A percentile compares a stretch with the other conserved stretches of the same genome.
These are phyloP conservation scores for Phortica magna DNA, from an alignment of 2,888 invertebrate genomes.

Conservation along the genomic window DNA sequence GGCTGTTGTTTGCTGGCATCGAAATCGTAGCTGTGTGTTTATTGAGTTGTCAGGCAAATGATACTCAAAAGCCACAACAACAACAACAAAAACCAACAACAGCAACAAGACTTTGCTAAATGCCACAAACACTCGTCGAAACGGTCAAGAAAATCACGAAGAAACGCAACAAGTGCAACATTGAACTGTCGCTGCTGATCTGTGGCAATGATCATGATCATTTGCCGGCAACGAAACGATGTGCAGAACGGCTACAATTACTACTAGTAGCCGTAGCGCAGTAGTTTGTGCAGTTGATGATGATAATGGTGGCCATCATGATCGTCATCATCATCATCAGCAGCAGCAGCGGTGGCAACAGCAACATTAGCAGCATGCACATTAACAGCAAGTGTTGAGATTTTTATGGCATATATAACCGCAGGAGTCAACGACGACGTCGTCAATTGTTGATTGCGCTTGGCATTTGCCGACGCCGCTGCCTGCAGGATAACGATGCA, in stretches of 20 bases:
- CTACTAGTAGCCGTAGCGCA: slow-evolving; percentile 10
- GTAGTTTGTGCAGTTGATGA: background rate
- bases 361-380: background rate
- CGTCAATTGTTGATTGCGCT: slow-evolving; percentile 5
- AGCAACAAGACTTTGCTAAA: background rate
- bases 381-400: slow-evolving; percentile 17
- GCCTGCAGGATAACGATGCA: slow-evolving; percentile 29
- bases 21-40: slow-evolving; percentile 5
- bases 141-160: slow-evolving; percentile 30
- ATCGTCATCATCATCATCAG: background rate
- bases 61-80: slow-evolving; percentile 23
- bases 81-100: background rate
- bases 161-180: slow-evolving; percentile 27
- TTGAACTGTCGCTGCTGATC: slow-evolving; percentile 8
- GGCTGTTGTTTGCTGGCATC: background rate
- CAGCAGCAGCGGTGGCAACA: background rate
- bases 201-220: background rate
- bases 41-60: slow-evolving; percentile 35
- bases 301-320: background rate
- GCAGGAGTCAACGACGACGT: slow-evolving; percentile 1
- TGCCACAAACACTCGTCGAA: slow-evolving; percentile 18
- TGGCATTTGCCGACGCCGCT: background rate
- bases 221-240: background rate
- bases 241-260: background rate
- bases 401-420: slow-evolving; percentile 24